Conservation (phyloP, 2,888 invertebrate genomes). For the Rugalucina vietnamica region DNA sequence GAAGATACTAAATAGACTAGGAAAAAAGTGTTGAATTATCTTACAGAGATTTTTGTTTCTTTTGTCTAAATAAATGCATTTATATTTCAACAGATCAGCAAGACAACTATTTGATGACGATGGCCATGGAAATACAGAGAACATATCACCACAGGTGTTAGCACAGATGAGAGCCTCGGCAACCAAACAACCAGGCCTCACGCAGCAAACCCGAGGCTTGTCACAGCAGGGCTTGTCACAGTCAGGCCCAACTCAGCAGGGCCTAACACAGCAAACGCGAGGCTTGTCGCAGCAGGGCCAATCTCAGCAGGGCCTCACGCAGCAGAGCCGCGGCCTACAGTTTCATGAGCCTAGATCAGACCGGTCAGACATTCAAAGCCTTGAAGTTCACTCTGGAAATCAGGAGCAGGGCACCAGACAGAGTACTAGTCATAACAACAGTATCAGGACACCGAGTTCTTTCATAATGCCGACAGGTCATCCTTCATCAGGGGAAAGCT, state of each 20-base stretch:
- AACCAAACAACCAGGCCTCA: not conserved
- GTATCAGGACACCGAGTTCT: constrained; percentile 43
- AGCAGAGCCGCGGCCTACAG: no score
- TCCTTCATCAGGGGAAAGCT: constrained; percentile 43
- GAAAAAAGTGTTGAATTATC: no score
- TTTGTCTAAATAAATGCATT: no score
- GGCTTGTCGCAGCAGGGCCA: no score
- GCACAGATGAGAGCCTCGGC: not conserved
- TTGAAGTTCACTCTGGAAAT: no score
- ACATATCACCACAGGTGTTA: constrained; percentile 36
- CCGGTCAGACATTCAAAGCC: no score
- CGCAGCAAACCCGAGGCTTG: not conserved
- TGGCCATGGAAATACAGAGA: constrained; percentile 52
- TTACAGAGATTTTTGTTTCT: no score
- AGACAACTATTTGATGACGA: constrained; percentile 63
- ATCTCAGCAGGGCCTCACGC: no score
- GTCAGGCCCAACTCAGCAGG: no score
- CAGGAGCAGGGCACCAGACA: constrained; percentile 1
- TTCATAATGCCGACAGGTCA: constrained; percentile 25
- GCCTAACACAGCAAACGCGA: not conserved
- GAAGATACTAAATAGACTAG: no score
- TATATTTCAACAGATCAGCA: constrained; percentile 43
- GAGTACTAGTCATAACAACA: constrained; percentile 34
- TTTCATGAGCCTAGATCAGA: no score
- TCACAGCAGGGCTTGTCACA: no score